These are phyloP conservation scores for Brachionus calyciflorus DNA, from an alignment of 1,140 invertebrate genomes.

Conservation along the genomic window DNA sequence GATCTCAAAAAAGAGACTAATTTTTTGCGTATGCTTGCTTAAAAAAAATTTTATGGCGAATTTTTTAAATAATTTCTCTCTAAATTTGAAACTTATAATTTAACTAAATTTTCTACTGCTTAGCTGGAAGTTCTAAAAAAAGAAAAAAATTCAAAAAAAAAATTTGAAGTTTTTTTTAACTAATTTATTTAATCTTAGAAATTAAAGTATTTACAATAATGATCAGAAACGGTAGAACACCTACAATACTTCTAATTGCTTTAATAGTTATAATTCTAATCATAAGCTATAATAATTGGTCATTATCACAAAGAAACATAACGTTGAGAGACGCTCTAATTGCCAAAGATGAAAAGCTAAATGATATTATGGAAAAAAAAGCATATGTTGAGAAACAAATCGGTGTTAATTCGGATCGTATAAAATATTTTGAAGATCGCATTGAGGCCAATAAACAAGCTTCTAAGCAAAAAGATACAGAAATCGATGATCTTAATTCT, in stretches of 20 bases:
- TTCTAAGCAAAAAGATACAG: background rate
- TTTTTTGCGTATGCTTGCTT: no score
- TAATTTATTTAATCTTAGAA: no score
- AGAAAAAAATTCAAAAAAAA: no score
- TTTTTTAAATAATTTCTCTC: no score
- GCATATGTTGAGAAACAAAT: slow-evolving; percentile 26
- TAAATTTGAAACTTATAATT: no score
- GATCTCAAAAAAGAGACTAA: no score
- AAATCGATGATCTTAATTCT: slow-evolving; percentile 22
- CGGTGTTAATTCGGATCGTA: slow-evolving; percentile 12
- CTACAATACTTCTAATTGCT: background rate
- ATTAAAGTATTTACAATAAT: no score
- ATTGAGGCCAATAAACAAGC: slow-evolving; percentile 18
- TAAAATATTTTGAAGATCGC: slow-evolving; percentile 32
- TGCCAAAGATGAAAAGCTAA: slow-evolving; percentile 23
- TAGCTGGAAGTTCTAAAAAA: no score
- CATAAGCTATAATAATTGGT: slow-evolving; percentile 7
- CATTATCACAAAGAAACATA: background rate
- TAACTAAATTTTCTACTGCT: no score
- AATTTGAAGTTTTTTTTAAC: no score
- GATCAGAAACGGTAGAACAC: slow-evolving; percentile 31
- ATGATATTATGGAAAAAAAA: slow-evolving; percentile 32
- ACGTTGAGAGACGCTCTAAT: background rate
- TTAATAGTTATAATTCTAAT: background rate
- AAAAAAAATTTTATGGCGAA: no score